Conservation (phyloP, 2,113 vertebrate genomes). For the Geothlypis trichas region DNA sequence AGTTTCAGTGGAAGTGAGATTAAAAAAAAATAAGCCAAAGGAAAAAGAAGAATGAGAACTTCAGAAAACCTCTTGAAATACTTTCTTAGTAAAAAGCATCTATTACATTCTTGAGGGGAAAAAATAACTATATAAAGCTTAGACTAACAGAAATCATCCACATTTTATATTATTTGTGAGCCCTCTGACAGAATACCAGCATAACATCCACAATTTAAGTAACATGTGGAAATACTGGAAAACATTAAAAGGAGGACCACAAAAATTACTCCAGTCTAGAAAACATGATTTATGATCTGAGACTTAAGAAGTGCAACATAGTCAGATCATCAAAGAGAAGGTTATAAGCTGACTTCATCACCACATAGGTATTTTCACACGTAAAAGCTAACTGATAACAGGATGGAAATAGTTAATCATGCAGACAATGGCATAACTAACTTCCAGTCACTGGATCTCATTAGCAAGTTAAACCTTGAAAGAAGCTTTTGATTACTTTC, state of each 20-base stretch:
- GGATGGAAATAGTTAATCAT: slow-evolving; percentile 56
- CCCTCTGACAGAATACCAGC: not conserved
- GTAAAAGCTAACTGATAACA: slow-evolving; percentile 10
- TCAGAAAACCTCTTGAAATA: not conserved
- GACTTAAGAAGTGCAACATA: not conserved
- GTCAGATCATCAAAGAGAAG: slow-evolving; percentile 10
- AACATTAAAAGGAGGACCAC: not conserved
- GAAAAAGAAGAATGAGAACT: not conserved
- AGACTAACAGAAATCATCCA: not conserved
- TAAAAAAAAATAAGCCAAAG: not conserved
- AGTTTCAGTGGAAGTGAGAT: not conserved
- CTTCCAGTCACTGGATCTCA: slow-evolving; percentile 51
- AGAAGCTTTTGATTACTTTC: slow-evolving; percentile 58
- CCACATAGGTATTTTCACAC: slow-evolving; percentile 26
- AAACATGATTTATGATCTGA: slow-evolving; percentile 25
- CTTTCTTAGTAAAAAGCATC: not conserved
- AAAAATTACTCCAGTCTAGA: not conserved
- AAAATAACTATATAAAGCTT: not conserved
- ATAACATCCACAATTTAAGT: not conserved
- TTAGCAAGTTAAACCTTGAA: slow-evolving; percentile 61
- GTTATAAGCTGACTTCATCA: not conserved
- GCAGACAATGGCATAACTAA: slow-evolving; percentile 50
- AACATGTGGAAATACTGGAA: slow-evolving; percentile 9
- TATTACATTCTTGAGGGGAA: not conserved
- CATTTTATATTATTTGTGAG: not conserved